These are phyloP conservation scores for Carcina quercana DNA, from an alignment of 2,888 invertebrate genomes.

Conservation along the genomic window DNA sequence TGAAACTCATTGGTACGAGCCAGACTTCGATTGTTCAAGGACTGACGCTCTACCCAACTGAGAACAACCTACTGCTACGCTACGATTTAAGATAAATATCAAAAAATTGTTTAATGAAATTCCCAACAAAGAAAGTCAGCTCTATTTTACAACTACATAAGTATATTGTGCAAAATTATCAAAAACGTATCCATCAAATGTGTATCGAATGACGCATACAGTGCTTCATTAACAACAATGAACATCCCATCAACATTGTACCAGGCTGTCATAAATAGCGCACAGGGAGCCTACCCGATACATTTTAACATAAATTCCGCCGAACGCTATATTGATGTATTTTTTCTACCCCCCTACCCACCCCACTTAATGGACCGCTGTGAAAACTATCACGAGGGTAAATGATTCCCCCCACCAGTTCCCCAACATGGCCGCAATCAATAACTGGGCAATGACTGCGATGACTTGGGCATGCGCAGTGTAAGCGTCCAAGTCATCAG, in stretches of 20 bases:
- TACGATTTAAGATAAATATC: too few relatives aligned
- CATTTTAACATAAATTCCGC: slow-evolving; percentile 65
- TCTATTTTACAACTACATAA: too few relatives aligned
- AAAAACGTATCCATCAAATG: too few relatives aligned
- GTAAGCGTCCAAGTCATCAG: slow-evolving; percentile 49
- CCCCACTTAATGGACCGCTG: slow-evolving; percentile 68
- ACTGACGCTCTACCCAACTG: too few relatives aligned
- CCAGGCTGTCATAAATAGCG: slow-evolving; percentile 28
- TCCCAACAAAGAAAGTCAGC: too few relatives aligned
- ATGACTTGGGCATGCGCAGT: slow-evolving; percentile 68
- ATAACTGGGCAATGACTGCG: slow-evolving; percentile 74
- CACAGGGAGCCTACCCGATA: slow-evolving; percentile 50
- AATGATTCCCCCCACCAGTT: slow-evolving; percentile 57
- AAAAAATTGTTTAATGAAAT: too few relatives aligned
- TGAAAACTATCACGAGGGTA: slow-evolving; percentile 72
- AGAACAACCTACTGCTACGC: too few relatives aligned
- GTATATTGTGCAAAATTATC: too few relatives aligned
- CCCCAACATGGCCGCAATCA: slow-evolving; percentile 72
- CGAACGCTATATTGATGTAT: slow-evolving; percentile 60
- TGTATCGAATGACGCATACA: too few relatives aligned
- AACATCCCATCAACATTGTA: slow-evolving; percentile 40
- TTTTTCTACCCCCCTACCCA: slow-evolving; percentile 48
- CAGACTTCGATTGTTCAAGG: too few relatives aligned
- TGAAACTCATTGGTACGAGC: too few relatives aligned
- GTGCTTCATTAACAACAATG: too few relatives aligned